Evolutionary conservation across 2,797 vertebrate species (phyloP).

Genomic region (Carcharodon carcharias): DNA sequence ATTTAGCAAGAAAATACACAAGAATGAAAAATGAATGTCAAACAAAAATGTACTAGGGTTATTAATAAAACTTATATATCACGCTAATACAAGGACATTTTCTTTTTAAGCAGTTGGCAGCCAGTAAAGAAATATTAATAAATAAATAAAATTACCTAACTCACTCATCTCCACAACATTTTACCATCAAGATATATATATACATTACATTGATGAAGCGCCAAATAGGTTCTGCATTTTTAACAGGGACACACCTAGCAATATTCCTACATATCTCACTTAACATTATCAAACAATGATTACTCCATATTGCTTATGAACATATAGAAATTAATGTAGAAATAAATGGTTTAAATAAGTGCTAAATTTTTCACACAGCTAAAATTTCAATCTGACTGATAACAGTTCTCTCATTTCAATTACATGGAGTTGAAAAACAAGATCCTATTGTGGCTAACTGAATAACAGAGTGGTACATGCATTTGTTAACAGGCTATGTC

Average conservation of each 20-base stretch:
- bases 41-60: conserved; percentile 26
- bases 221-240: conserved; percentile 83
- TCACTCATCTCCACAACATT: conserved; percentile 80
- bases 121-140: conserved; percentile 81
- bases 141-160: conserved; percentile 71
- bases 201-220: conserved; percentile 89
- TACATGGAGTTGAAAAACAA: conserved; percentile 80
- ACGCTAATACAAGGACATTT: conserved; percentile 65
- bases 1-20: not conserved
- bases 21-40: conserved; percentile 5
- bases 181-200: conserved; percentile 87
- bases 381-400: conserved; percentile 86
- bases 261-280: conserved; percentile 81
- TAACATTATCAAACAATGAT: conserved; percentile 90
- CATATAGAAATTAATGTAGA: conserved; percentile 88
- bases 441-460: conserved; percentile 94
- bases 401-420: conserved; percentile 84
- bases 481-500: conserved; percentile 83
- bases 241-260: conserved; percentile 82
- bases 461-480: conserved; percentile 93
- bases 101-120: conserved; percentile 84
- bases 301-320: conserved; percentile 99
- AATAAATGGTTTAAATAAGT: conserved; percentile 79
- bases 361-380: conserved; percentile 90
- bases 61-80: conserved; percentile 20